Evolutionary conservation across 2,797 vertebrate genomes (phyloP).

Genomic region (Tadarida brasiliensis): DNA sequence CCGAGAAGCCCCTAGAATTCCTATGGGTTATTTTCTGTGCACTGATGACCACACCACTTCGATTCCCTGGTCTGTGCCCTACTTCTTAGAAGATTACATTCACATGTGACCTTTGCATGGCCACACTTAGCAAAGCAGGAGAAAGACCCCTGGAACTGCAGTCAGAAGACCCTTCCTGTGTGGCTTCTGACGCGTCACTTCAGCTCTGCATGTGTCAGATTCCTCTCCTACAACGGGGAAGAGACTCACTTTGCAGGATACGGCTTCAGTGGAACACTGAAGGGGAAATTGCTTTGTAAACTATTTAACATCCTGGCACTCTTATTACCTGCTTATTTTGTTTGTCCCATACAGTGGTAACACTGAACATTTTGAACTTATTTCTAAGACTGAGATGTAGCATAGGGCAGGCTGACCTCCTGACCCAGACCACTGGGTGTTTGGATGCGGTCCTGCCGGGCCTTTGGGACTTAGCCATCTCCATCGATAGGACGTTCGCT

Average conservation of each 20-base stretch:
- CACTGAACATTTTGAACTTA: background rate
- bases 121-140: background rate
- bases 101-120: background rate
- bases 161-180: background rate
- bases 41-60: background rate
- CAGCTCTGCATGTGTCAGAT: background rate
- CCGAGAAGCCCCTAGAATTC: background rate
- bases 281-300: slow-evolving; percentile 22
- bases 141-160: background rate
- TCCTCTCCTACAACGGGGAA: background rate
- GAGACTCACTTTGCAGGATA: background rate
- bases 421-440: background rate
- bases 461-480: background rate
- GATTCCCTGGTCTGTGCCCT: background rate
- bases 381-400: background rate
- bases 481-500: background rate
- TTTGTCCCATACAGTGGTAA: slow-evolving; percentile 13
- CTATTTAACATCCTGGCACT: background rate
- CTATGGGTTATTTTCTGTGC: background rate
- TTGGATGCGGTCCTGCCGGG: background rate
- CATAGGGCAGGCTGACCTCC: background rate
- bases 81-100: background rate
- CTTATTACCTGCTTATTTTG: background rate
- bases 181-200: background rate
- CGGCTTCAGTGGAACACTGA: background rate